These are phyloP conservation scores for Neodon shergylaensis DNA, from an alignment of 2,113 vertebrate species.

Conservation along the genomic window DNA sequence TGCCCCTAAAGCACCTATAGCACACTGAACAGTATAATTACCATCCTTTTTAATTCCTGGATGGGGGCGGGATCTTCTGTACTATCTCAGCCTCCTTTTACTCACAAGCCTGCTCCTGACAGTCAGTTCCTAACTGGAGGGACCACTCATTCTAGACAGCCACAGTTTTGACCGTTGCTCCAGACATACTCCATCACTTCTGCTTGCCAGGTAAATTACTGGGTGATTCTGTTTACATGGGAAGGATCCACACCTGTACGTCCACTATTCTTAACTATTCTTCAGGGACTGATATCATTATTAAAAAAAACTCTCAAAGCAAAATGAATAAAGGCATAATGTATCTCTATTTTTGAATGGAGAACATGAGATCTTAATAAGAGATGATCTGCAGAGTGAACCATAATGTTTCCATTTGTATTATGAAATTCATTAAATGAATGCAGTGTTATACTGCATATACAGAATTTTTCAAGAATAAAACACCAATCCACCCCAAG, in stretches of 20 bases:
- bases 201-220: not conserved
- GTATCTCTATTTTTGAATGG: constrained; percentile 25
- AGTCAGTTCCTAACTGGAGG: not conserved
- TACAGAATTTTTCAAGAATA: not conserved
- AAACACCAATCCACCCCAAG: not conserved
- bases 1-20: not conserved
- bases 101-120: not conserved
- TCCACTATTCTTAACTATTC: not conserved
- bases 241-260: not conserved
- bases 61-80: not conserved
- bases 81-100: not conserved
- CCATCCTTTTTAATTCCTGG: not conserved
- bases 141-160: not conserved
- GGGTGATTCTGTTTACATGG: not conserved
- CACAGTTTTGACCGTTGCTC: not conserved
- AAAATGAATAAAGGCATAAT: constrained; percentile 33
- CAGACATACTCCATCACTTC: not conserved
- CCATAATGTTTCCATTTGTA: not conserved
- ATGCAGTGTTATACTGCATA: not conserved
- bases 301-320: not conserved
- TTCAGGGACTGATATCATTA: not conserved
- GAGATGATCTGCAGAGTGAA: constrained; percentile 9
- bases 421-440: constrained; percentile 9
- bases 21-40: not conserved
- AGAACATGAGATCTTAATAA: not conserved